Base-by-base conservation (phyloP, 2,888 invertebrate species). In the Drosophila melanosoma region DNA sequence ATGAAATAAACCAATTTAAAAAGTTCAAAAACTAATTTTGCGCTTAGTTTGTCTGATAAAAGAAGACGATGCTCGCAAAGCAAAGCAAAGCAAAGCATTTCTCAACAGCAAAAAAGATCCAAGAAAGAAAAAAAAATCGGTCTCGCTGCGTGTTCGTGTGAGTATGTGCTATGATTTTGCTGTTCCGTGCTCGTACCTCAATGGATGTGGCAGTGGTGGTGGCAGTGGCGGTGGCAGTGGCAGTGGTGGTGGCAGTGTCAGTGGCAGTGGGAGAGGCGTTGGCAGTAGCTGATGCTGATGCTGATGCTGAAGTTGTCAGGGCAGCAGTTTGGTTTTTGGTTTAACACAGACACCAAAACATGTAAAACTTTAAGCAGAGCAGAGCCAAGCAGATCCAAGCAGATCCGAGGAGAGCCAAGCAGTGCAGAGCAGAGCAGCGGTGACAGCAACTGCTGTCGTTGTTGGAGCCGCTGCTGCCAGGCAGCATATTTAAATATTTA, bases 1-100 rank as follows among this genome's bases (percentile, higher is more conserved):
- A 90, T 89, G 82, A 89, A 91, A 90, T 91, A 91, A 91, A 85
- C 89, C 89, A 91, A 87, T 91, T 90, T 91, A 85, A 86, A 89
- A 91, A 91, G 84, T 91, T 90, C 76, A 84, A 89, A 91, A 91
- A 91, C 90, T 91, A 91, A 91, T 91, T 91, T 91, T 90, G 90
- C 91, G 91, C 91, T 90, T 90, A 87, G 90, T 83, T 90, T 90
- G 85, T 84, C 81, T 87, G 85, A 85, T 85, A 87, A 85, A 87
- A 85, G 87, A 82, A 85, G 87, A 74, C 79, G 87, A 73, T 69
- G 84, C 75, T 49, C 57, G 71, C 62, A 52, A 54, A 15, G 45
- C 45, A 45, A 56, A 60, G 61, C 66, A 66, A 54, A 15, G 45
- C 45, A 45, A 56, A 60, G 61, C 66, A 66, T 48, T 63, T 56